A percentile compares a stretch with the other conserved stretches of the same genome.
phyloP scores from a whole-genome alignment of 2,113 vertebrate genomes.

The Chaetura pelagica region DNA sequence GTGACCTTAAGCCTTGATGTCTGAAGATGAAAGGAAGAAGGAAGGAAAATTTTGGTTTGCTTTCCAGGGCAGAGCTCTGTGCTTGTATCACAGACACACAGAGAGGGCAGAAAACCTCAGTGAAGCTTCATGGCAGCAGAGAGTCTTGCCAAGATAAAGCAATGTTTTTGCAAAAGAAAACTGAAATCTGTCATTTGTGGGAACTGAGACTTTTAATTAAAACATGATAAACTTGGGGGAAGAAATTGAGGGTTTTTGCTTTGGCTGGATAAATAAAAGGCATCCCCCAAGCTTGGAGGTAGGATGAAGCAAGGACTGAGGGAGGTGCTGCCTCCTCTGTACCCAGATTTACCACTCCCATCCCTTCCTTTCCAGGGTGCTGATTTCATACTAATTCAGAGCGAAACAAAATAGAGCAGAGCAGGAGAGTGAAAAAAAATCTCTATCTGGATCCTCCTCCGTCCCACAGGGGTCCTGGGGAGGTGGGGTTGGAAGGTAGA shows the following conservation, averaged over 20 bases:
- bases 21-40: neutral
- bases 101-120: neutral
- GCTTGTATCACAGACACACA: neutral
- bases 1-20: slow-evolving; percentile 9
- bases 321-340: neutral
- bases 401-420: neutral
- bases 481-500: neutral
- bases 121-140: neutral
- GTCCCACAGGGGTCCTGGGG: rapidly evolving
- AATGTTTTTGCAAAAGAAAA: neutral
- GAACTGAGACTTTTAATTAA: neutral
- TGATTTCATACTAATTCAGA: neutral
- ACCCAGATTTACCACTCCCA: neutral
- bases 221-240: rapidly evolving
- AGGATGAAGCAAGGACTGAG: neutral
- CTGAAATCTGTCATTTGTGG: neutral
- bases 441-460: rapidly evolving
- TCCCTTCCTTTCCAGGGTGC: neutral
- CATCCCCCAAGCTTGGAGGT: neutral
- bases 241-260: neutral
- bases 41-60: neutral
- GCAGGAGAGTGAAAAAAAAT: neutral
- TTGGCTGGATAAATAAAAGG: neutral
- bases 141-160: neutral
- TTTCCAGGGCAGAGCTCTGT: neutral